These are phyloP conservation scores for Aspidiotus destructor DNA, from an alignment of 2,888 invertebrate genomes.

Conservation along the genomic window DNA sequence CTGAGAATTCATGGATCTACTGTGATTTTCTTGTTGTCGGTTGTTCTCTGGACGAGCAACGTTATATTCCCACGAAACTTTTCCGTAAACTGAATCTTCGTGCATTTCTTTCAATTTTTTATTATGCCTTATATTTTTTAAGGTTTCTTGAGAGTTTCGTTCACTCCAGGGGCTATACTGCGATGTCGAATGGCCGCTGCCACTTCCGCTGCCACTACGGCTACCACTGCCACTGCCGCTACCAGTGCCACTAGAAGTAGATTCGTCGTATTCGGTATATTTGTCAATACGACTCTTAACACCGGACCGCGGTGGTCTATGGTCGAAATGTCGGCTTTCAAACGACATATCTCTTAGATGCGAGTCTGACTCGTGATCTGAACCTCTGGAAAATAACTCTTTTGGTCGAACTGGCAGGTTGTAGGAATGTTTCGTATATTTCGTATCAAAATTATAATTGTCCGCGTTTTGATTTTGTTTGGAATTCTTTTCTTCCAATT, in stretches of 20 bases:
- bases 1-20: neutral
- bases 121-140: neutral
- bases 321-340: neutral
- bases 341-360: neutral
- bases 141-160: neutral
- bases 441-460: neutral
- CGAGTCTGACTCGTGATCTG: neutral
- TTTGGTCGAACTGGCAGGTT: too few relatives aligned
- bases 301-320: neutral
- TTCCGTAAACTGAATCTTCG: conserved; percentile 8
- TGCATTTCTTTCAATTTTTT: conserved; percentile 2
- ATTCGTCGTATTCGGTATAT: neutral
- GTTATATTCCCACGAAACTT: conserved; percentile 10
- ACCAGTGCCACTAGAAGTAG: neutral
- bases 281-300: neutral
- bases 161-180: neutral
- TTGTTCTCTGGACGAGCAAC: neutral
- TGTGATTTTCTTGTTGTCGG: neutral
- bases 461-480: neutral
- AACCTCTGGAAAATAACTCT: neutral
- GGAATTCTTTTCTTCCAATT: neutral
- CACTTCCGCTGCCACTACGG: neutral
- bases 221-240: neutral
- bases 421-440: neutral
- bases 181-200: neutral